phyloP scores from a whole-genome alignment of 2,888 invertebrate genomes.

The Tetheella fluctuosa region DNA sequence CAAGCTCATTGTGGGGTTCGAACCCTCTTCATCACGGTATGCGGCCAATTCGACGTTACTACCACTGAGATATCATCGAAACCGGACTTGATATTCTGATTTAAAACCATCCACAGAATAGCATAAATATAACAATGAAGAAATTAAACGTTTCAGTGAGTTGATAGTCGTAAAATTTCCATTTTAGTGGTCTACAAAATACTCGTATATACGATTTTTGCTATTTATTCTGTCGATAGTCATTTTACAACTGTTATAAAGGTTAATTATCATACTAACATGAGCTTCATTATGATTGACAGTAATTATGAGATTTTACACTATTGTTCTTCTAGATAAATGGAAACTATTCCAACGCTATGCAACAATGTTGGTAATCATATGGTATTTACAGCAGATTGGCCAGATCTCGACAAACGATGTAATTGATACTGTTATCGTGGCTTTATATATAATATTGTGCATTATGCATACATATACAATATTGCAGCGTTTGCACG shows the following conservation, averaged over 20 bases:
- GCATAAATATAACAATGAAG: no score
- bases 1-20: no score
- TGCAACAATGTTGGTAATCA: not conserved
- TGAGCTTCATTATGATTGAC: not conserved
- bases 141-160: no score
- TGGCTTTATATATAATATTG: not conserved
- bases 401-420: constrained; percentile 2
- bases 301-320: not conserved
- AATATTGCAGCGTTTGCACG: not conserved
- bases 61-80: no score
- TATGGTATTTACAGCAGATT: not conserved
- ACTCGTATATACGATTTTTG: no score
- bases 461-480: not conserved
- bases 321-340: constrained; percentile 5
- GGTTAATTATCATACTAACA: not conserved
- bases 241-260: not conserved
- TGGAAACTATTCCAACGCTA: not conserved
- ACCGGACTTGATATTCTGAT: no score
- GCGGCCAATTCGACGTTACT: no score
- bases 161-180: no score
- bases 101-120: no score
- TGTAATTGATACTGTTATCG: constrained; percentile 12
- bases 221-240: not conserved
- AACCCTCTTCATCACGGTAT: no score
- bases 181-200: no score